A percentile compares a stretch with the other conserved stretches of the same genome.
These are phyloP conservation scores for Phragmatobia fuliginosa DNA, from an alignment of 2,888 invertebrate genomes.

Conservation along the genomic window DNA sequence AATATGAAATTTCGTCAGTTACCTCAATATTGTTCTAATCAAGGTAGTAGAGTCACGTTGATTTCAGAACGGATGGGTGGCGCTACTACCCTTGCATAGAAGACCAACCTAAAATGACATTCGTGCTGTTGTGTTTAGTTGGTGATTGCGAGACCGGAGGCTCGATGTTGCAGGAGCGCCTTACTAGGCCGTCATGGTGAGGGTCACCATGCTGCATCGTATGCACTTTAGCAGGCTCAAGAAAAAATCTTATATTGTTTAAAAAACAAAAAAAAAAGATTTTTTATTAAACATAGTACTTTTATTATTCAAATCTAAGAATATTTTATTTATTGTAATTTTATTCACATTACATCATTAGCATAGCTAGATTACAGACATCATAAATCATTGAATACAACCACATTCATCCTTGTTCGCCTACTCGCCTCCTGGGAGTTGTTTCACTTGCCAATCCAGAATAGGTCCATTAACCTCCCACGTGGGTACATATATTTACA, in stretches of 20 bases:
- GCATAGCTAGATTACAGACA: conserved; percentile 59
- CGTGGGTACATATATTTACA: conserved; percentile 44
- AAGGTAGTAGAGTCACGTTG: too few relatives aligned
- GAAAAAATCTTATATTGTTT: too few relatives aligned
- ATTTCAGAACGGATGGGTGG: too few relatives aligned
- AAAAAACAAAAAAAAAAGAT: too few relatives aligned
- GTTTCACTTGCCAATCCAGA: conserved; percentile 57
- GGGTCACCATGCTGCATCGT: conserved; percentile 17
- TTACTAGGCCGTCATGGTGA: too few relatives aligned
- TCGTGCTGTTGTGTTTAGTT: too few relatives aligned
- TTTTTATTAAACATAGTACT: not conserved
- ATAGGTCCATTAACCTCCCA: conserved; percentile 64
- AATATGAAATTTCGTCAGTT: conserved; percentile 39
- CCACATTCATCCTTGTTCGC: conserved; percentile 51
- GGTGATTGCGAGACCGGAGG: too few relatives aligned
- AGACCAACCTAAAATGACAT: too few relatives aligned
- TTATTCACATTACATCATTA: conserved; percentile 60
- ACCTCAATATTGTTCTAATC: too few relatives aligned
- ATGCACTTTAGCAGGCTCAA: not conserved
- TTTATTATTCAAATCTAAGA: conserved; percentile 21
- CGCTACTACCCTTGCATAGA: too few relatives aligned
- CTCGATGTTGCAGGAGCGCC: too few relatives aligned
- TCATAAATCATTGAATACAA: conserved; percentile 62
- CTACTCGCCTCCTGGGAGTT: conserved; percentile 57
- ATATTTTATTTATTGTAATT: conserved; percentile 31